phyloP scores from a whole-genome alignment of 2,888 invertebrate species.

The Mechanitis mazaeus region DNA sequence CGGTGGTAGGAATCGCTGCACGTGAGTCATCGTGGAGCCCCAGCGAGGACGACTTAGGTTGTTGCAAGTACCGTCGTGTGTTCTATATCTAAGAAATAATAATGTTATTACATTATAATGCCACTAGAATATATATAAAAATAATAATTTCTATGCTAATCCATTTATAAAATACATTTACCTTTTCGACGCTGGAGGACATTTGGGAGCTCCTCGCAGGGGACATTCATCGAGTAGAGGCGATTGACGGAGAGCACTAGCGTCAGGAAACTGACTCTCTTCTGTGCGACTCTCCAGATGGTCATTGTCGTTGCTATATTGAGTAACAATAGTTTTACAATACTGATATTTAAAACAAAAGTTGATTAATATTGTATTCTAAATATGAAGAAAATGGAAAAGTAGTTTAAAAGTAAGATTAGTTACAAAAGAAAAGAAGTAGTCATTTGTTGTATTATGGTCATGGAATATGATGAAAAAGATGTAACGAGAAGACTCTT shows the following conservation, averaged over 20 bases:
- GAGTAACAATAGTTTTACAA: neutral
- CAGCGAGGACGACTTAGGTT: constrained; percentile 85
- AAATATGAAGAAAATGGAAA: too few species aligned
- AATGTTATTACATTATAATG: too few species aligned
- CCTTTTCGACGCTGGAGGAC: constrained; percentile 81
- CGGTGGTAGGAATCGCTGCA: constrained; percentile 87
- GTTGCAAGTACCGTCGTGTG: constrained; percentile 93
- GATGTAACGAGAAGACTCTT: too few species aligned
- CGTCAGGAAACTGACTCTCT: constrained; percentile 55
- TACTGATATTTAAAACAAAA: neutral
- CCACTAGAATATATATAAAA: too few species aligned
- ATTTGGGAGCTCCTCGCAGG: constrained; percentile 79
- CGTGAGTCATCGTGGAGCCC: constrained; percentile 89
- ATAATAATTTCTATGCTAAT: too few species aligned
- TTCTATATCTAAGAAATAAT: constrained; percentile 79
- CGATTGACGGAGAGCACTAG: constrained; percentile 64
- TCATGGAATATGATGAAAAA: too few species aligned
- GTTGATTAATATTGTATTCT: too few species aligned
- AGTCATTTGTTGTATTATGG: too few species aligned
- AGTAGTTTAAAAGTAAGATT: too few species aligned
- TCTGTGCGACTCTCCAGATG: constrained; percentile 60
- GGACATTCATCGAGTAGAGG: constrained; percentile 80
- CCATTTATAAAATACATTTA: constrained; percentile 27
- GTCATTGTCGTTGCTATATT: constrained; percentile 52
- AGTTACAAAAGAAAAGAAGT: too few species aligned